A percentile compares a stretch with the other conserved stretches of the same genome.
Evolutionary conservation across 2,888 invertebrate species (phyloP).

Genomic region (Stegana nigrithorax): DNA sequence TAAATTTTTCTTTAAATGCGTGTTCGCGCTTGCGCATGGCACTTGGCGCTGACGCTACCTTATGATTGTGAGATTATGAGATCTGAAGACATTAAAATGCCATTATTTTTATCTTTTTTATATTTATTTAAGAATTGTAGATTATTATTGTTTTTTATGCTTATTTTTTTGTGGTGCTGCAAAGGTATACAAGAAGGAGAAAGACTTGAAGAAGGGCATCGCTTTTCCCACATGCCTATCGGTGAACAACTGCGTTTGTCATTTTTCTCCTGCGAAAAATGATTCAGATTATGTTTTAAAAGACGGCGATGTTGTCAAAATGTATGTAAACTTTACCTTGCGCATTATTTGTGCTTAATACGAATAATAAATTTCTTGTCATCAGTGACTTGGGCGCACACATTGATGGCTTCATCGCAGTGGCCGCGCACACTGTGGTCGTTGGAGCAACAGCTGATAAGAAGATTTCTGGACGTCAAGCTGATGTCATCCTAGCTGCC

Average conservation of each 20-base stretch:
- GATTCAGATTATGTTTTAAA: conserved; percentile 89
- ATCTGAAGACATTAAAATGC: conserved; percentile 60
- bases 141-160: neutral
- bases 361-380: no score
- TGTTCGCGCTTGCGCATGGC: conserved; percentile 36
- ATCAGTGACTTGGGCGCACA: conserved; percentile 98
- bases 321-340: conserved; percentile 75
- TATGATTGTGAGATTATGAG: conserved; percentile 66
- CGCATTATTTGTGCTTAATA: neutral
- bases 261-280: conserved; percentile 95
- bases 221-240: conserved; percentile 99
- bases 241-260: conserved; percentile 99
- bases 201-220: conserved; percentile 97
- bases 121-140: no score
- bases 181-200: conserved; percentile 91
- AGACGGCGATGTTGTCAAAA: conserved; percentile 95
- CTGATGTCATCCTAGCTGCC: conserved; percentile 95
- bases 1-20: conserved; percentile 20
- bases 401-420: conserved; percentile 98
- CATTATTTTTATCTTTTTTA: no score
- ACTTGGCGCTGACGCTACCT: conserved; percentile 37
- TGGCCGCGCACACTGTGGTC: conserved; percentile 95
- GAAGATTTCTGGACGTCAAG: conserved; percentile 87
- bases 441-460: conserved; percentile 82
- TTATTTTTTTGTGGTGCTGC: no score